Conservation (phyloP, 2,113 vertebrate genomes). For the Rhinichthys klamathensis region DNA sequence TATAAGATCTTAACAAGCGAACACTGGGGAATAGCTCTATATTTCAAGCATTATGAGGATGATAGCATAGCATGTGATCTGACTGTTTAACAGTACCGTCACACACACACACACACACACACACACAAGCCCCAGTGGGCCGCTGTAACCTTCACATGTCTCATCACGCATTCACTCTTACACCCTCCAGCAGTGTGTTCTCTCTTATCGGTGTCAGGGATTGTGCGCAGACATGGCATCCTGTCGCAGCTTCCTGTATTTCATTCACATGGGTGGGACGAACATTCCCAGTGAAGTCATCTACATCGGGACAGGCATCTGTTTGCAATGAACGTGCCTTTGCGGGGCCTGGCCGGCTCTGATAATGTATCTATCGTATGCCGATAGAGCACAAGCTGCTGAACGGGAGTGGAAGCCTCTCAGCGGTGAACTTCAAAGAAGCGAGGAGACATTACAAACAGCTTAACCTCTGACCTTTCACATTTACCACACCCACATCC, state of each 20-base stretch:
- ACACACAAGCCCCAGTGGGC: not conserved
- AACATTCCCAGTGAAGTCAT: conserved; percentile 14
- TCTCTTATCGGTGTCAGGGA: conserved; percentile 51
- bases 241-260: conserved; percentile 27
- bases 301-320: conserved; percentile 24
- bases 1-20: not conserved
- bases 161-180: not conserved
- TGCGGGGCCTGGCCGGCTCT: not conserved
- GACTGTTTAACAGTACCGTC: not conserved
- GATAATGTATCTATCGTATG: conserved; percentile 38
- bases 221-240: conserved; percentile 45
- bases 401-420: conserved; percentile 6
- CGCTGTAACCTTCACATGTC: conserved; percentile 33
- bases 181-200: not conserved
- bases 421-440: conserved; percentile 33
- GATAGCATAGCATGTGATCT: not conserved
- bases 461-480: conserved; percentile 49
- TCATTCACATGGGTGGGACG: conserved; percentile 36
- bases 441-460: conserved; percentile 24
- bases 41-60: not conserved
- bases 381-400: conserved; percentile 33
- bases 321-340: conserved; percentile 37
- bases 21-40: not conserved
- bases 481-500: conserved; percentile 38
- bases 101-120: not conserved